A percentile compares a stretch with the other conserved stretches of the same genome.
Conservation (phyloP, 2,113 vertebrate genomes). For the Paracanthobrama guichenoti region DNA sequence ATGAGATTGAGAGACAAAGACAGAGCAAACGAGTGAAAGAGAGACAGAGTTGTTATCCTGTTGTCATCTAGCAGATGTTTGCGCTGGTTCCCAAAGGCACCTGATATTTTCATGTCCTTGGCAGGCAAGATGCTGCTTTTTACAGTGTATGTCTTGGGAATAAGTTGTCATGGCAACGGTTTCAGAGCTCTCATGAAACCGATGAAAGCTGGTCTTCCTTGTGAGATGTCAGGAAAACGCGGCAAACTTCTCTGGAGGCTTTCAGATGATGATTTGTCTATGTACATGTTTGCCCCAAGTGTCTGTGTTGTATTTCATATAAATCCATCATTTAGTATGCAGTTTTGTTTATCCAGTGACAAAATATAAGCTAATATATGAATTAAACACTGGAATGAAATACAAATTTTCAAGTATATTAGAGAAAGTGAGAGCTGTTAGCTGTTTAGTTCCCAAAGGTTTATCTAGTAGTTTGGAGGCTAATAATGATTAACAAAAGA, state of each 20-base stretch:
- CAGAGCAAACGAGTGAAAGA: background rate
- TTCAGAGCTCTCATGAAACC: constrained; percentile 54
- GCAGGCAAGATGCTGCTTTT: constrained; percentile 50
- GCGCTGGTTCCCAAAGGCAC: constrained; percentile 49
- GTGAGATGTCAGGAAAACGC: constrained; percentile 42
- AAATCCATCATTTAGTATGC: background rate
- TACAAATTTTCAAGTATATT: background rate
- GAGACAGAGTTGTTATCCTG: background rate
- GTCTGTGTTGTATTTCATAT: background rate
- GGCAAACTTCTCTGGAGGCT: constrained; percentile 36
- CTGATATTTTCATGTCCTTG: constrained; percentile 57
- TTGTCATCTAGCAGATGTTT: constrained; percentile 49
- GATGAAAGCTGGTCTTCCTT: constrained; percentile 54
- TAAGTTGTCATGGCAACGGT: constrained; percentile 57
- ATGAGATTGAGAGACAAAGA: constrained; percentile 20
- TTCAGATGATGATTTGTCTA: constrained; percentile 32
- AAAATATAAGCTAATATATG: background rate
- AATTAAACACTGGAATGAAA: constrained; percentile 12
- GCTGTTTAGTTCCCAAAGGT: background rate
- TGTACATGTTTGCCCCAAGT: background rate
- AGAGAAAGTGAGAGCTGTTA: background rate
- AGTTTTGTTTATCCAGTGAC: background rate
- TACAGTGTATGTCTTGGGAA: constrained; percentile 56
- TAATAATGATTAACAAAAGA: background rate
- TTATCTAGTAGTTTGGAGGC: background rate